Conservation (phyloP, 1,140 invertebrate species). For the Trissolcus basalis region DNA sequence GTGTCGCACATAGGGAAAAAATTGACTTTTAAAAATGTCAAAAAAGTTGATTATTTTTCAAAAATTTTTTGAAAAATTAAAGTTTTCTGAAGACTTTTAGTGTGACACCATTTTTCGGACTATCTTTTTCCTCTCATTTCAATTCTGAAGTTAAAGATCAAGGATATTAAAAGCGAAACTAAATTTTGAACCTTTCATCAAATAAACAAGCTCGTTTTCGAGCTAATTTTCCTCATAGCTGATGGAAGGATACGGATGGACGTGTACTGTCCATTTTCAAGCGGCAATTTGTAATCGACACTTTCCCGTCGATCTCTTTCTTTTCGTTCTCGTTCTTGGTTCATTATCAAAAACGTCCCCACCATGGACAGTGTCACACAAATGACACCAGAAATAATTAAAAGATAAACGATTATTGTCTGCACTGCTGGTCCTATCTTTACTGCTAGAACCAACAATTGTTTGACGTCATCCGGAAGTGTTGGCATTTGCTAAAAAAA, state of each 20-base stretch:
- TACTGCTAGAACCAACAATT: slow-evolving; percentile 57
- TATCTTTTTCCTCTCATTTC: too few relatives aligned
- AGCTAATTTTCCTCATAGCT: slow-evolving; percentile 70
- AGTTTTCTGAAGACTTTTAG: too few relatives aligned
- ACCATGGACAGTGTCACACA: slow-evolving; percentile 61
- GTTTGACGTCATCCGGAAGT: slow-evolving; percentile 47
- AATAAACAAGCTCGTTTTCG: slow-evolving; percentile 67
- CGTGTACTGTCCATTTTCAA: slow-evolving; percentile 71
- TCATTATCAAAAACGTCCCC: slow-evolving; percentile 61
- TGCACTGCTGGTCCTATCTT: slow-evolving; percentile 61
- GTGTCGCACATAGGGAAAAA: too few relatives aligned
- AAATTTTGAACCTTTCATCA: slow-evolving; percentile 32
- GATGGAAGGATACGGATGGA: slow-evolving; percentile 69
- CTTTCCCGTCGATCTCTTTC: slow-evolving; percentile 63
- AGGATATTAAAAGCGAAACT: background rate
- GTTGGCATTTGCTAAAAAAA: slow-evolving; percentile 59
- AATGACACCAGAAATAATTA: slow-evolving; percentile 60
- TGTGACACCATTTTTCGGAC: too few relatives aligned
- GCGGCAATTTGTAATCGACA: slow-evolving; percentile 68
- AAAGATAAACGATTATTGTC: slow-evolving; percentile 58
- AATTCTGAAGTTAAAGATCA: too few relatives aligned
- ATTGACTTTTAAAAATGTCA: too few relatives aligned
- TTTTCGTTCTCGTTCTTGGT: slow-evolving; percentile 61
- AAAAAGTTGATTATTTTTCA: too few relatives aligned
- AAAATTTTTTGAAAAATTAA: too few relatives aligned